Evolutionary conservation across 1,140 invertebrate genomes (phyloP).

Genomic region (Eueides isabella): DNA sequence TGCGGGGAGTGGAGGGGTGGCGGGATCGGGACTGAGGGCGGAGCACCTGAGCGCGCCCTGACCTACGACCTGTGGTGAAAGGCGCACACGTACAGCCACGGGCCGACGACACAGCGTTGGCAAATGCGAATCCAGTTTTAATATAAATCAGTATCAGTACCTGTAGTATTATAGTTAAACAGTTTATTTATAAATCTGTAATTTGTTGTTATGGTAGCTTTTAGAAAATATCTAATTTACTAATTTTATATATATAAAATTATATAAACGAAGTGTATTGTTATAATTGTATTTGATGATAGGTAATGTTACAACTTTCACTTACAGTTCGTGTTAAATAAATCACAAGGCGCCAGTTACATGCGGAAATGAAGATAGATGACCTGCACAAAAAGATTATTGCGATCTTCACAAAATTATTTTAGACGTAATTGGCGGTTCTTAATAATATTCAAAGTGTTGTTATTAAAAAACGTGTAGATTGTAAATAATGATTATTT

Average conservation of each 20-base stretch:
- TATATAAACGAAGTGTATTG: neutral
- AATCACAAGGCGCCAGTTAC: conserved; percentile 68
- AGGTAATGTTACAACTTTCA: conserved; percentile 72
- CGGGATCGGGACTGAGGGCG: conserved; percentile 58
- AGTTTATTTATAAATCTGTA: neutral
- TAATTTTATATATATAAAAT: neutral
- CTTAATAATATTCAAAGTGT: neutral
- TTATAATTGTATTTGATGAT: conserved; percentile 29
- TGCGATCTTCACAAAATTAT: conserved; percentile 42
- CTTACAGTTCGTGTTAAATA: conserved; percentile 64
- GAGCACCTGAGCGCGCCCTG: conserved; percentile 80
- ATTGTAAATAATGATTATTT: neutral
- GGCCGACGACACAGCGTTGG: conserved; percentile 66
- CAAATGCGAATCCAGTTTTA: conserved; percentile 62
- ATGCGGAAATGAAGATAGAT: conserved; percentile 76
- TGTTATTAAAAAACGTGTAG: neutral
- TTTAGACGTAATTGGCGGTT: conserved; percentile 4
- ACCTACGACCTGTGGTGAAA: conserved; percentile 80
- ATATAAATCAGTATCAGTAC: conserved; percentile 50
- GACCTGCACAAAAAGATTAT: conserved; percentile 50
- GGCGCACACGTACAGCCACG: conserved; percentile 70
- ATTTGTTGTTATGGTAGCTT: neutral
- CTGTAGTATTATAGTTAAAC: conserved; percentile 33
- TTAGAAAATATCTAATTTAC: neutral
- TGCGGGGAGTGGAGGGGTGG: conserved; percentile 36